These are phyloP conservation scores for Bos indicus DNA, from an alignment of 2,113 vertebrate species.

Conservation along the genomic window DNA sequence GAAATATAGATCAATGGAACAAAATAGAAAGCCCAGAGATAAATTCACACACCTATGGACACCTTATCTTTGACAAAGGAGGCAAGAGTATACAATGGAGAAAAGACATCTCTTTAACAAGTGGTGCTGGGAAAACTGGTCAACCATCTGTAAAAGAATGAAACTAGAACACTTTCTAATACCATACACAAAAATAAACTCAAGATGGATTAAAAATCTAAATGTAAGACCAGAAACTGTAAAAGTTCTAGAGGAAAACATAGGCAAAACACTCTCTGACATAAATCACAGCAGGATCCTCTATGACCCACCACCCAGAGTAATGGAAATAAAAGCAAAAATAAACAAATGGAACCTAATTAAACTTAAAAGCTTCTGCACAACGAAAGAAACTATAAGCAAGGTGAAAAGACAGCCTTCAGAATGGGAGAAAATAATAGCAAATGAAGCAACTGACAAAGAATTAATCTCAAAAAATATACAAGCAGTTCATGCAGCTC, in stretches of 20 bases:
- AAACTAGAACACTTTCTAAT: not conserved
- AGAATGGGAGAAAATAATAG: not conserved
- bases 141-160: not conserved
- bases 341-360: not conserved
- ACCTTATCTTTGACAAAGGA: not conserved
- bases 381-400: not conserved
- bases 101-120: not conserved
- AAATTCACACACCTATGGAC: not conserved
- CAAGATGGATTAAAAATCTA: not conserved
- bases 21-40: not conserved
- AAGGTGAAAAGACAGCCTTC: not conserved
- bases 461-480: not conserved
- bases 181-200: not conserved
- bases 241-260: not conserved
- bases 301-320: not conserved
- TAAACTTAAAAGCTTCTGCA: not conserved
- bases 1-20: not conserved
- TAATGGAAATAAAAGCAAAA: not conserved
- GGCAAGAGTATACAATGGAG: not conserved
- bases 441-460: not conserved
- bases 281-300: not conserved
- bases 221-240: not conserved
- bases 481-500: not conserved
- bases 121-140: not conserved
- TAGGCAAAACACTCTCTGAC: not conserved